Percentiles rank a stretch among this genome's conserved stretches.
Evolutionary conservation across 1,140 invertebrate genomes (phyloP).

Genomic region (Drosophila malerkotliana): DNA sequence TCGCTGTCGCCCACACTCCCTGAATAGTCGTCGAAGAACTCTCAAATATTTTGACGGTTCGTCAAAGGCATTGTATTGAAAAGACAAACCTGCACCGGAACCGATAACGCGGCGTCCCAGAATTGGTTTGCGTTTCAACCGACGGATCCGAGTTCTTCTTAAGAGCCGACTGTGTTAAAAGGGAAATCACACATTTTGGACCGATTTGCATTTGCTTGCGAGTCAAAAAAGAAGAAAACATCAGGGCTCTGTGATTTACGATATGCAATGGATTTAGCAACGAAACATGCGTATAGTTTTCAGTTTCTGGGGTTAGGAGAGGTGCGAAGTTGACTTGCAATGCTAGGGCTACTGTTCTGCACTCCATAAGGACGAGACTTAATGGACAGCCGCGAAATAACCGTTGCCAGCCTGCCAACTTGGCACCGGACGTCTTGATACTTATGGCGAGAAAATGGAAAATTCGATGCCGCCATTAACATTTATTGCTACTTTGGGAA

Average conservation of each 20-base stretch:
- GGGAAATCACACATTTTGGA: conserved; percentile 74
- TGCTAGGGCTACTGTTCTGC: conserved; percentile 45
- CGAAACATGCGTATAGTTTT: conserved; percentile 15
- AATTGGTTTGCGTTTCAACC: conserved; percentile 20
- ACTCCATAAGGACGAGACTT: conserved; percentile 12
- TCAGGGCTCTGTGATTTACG: conserved; percentile 54
- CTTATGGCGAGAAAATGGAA: conserved; percentile 81
- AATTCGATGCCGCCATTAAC: conserved; percentile 81
- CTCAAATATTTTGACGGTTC: conserved; percentile 67
- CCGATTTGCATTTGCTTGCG: conserved; percentile 77
- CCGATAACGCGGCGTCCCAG: conserved; percentile 54
- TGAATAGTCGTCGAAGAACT: conserved; percentile 9
- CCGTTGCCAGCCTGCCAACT: conserved; percentile 19
- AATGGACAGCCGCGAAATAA: conserved; percentile 51
- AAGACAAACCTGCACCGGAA: conserved; percentile 49
- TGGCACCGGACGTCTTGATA: conserved; percentile 77
- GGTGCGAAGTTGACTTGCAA: conserved; percentile 31
- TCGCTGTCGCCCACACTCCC: conserved; percentile 18
- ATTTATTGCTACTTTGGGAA: conserved; percentile 80
- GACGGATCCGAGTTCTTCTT: conserved; percentile 27
- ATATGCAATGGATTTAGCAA: conserved; percentile 21
- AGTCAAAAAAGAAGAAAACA: conserved; percentile 15
- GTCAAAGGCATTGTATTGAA: conserved; percentile 32
- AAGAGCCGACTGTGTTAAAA: conserved; percentile 58
- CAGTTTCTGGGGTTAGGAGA: conserved; percentile 15